phyloP scores from a whole-genome alignment of 2,113 vertebrate species.

The Aplodontia rufa region DNA sequence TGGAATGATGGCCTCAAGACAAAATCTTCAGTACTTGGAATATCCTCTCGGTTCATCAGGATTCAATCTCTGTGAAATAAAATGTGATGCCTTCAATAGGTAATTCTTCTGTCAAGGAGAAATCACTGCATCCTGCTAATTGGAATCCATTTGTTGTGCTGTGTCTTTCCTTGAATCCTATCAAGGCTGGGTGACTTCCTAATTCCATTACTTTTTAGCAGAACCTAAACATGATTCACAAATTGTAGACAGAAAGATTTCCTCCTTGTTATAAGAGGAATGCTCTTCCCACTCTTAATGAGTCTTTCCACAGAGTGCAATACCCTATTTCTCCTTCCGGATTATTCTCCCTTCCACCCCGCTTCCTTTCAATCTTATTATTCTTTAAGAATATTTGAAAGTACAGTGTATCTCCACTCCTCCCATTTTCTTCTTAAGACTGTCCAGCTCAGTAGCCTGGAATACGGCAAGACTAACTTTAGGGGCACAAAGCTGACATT shows the following conservation, averaged over 20 bases:
- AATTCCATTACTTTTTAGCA: constrained; percentile 41
- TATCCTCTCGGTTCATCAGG: background rate
- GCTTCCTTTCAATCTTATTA: background rate
- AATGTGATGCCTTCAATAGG: constrained; percentile 4
- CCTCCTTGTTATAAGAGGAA: background rate
- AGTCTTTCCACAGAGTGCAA: accelerated
- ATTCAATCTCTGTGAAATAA: constrained; percentile 58
- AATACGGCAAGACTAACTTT: background rate
- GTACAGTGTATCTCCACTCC: background rate
- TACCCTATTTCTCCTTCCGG: background rate
- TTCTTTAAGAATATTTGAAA: background rate
- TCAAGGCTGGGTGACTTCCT: background rate
- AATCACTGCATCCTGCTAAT: constrained; percentile 17
- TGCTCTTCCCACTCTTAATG: background rate
- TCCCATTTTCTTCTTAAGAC: background rate
- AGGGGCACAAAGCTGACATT: background rate
- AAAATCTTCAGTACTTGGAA: constrained; percentile 37
- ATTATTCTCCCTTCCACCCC: background rate
- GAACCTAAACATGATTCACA: background rate
- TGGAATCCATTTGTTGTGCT: background rate
- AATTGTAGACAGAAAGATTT: background rate
- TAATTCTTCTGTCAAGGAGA: constrained; percentile 50
- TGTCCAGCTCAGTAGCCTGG: background rate
- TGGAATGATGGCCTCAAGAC: background rate
- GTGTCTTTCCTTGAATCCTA: background rate